Percentiles rank a stretch among this genome's conserved stretches.
Evolutionary conservation across 2,113 vertebrate species (phyloP).

Genomic region (Ardeotis arabs): DNA sequence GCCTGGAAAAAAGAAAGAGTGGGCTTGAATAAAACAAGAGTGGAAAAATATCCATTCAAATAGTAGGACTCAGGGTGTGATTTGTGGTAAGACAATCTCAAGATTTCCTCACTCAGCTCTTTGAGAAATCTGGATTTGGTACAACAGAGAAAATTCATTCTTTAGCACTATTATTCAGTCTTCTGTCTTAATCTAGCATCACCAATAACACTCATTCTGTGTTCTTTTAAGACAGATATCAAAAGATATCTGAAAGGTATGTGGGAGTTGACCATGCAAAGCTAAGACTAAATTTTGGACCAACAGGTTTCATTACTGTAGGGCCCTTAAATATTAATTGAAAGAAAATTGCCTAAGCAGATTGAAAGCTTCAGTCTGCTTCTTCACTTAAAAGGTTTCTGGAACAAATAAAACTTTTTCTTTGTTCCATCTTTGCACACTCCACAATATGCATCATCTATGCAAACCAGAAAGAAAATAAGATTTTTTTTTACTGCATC

Average conservation of each 20-base stretch:
- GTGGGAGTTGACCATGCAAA: background rate
- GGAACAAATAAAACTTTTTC: background rate
- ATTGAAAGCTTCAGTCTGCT: background rate
- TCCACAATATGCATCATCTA: slow-evolving; percentile 27
- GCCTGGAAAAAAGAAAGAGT: background rate
- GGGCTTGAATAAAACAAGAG: background rate
- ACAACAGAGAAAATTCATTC: background rate
- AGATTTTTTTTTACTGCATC: slow-evolving; percentile 7
- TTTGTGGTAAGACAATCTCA: background rate
- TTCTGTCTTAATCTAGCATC: background rate
- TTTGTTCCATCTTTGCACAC: slow-evolving; percentile 8
- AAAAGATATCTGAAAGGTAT: background rate
- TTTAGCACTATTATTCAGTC: background rate
- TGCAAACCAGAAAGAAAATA: slow-evolving; percentile 48
- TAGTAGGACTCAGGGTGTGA: background rate
- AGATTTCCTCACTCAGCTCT: background rate
- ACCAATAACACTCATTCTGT: background rate
- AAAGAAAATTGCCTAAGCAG: background rate
- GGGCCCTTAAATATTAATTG: background rate
- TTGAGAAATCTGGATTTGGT: background rate
- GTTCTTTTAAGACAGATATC: background rate
- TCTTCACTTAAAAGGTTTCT: background rate
- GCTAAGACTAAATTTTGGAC: background rate
- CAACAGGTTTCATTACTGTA: background rate
- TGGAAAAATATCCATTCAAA: background rate